Base-by-base conservation (phyloP, 2,888 invertebrate species). In the Stenurella melanura region DNA sequence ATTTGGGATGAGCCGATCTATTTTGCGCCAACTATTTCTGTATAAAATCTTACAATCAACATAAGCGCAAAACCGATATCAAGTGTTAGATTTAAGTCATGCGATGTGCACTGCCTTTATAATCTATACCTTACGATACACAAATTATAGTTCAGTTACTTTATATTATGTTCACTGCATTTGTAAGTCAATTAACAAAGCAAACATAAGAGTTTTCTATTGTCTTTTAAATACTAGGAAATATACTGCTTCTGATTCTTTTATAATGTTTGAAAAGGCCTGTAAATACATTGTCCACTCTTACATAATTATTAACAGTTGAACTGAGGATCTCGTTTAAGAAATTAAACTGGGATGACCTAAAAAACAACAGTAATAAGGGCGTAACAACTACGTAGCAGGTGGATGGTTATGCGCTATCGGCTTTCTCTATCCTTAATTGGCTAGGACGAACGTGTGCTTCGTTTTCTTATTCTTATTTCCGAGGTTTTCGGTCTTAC, bases 341-440 rank as follows among this genome's bases (percentile, higher is more conserved):
- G 21, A 26, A 61, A 61, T 30, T 61, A 61, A 61, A 61, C 30
- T 21, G 6, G 15, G 61, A 15, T n/a, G 30, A 26, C 61, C 30
- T 61, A 61, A 61, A n/a, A 61, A 61, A 21, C 61, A 34, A n/a
- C n/a, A 26, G 61, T 30, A 61, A 30, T 61, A 34, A 61, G 30
- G 30, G 34, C 17, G 34, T 61, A 30, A 61, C n/a, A n/a, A 30
- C 61, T 61, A 30, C 34, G 12, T 21, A 30, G 61, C 61, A 61
- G 61, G 61, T 61, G 61, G 61, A 61, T 30, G 61, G 61, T 58
- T 58, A 61, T 26, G 61, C 61, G 21, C 61, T 61, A 61, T 61
- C 61, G 61, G 61, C 61, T 30, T 15, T n/a, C 61, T 2, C 26
- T 30, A n/a, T 61, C 30, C 26, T 30, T 61, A 61, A 61, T 61